Evolutionary conservation across 2,888 invertebrate genomes (phyloP).

Genomic region (Limnephilus auricula): DNA sequence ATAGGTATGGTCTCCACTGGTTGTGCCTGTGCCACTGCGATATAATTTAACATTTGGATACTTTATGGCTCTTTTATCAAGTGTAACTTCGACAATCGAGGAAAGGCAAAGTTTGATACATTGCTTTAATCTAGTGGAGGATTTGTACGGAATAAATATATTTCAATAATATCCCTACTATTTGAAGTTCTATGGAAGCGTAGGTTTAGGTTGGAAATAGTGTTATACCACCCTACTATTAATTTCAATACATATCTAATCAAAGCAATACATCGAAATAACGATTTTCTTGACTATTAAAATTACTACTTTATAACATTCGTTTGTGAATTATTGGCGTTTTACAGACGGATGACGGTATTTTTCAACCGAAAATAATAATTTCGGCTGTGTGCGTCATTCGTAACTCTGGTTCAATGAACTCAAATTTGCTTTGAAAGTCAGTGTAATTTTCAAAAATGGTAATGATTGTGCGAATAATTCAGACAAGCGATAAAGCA

Average conservation of each 20-base stretch:
- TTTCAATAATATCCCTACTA: background rate
- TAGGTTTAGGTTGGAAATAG: background rate
- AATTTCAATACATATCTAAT: background rate
- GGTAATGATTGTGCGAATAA: too few relatives aligned
- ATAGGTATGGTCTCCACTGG: background rate
- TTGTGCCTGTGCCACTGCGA: slow-evolving; percentile 15
- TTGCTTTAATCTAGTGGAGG: slow-evolving; percentile 24
- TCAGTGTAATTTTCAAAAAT: too few relatives aligned
- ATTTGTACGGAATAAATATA: background rate
- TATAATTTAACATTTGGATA: slow-evolving; percentile 46
- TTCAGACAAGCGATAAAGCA: too few relatives aligned
- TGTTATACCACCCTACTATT: background rate
- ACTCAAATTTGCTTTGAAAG: too few relatives aligned
- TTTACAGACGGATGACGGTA: background rate
- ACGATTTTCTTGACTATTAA: background rate
- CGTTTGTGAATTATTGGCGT: background rate
- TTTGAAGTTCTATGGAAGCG: background rate
- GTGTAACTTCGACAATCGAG: slow-evolving; percentile 27
- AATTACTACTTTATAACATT: background rate
- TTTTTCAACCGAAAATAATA: background rate
- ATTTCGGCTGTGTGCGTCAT: too few relatives aligned
- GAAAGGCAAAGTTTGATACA: slow-evolving; percentile 30
- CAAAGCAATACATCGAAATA: background rate
- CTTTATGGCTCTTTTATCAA: slow-evolving; percentile 36
- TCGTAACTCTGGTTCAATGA: too few relatives aligned